phyloP scores from a whole-genome alignment of 1,140 invertebrate genomes.

The Manduca sexta region DNA sequence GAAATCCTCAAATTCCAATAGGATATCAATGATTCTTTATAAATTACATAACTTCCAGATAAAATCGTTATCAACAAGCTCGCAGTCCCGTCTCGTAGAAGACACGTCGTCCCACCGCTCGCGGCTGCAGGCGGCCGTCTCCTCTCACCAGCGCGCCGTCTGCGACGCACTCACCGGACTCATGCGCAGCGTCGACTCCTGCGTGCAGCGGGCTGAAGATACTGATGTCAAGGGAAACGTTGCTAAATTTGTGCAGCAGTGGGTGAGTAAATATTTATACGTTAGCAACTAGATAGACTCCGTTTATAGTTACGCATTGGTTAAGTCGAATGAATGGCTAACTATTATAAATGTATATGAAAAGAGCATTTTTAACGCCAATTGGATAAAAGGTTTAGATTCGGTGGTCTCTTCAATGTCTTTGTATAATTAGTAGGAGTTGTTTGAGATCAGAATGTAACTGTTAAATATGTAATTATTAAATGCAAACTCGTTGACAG shows the following conservation, averaged over 20 bases:
- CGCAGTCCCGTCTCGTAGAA: not conserved
- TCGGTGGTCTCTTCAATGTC: too few species aligned
- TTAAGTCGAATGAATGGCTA: too few species aligned
- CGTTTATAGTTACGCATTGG: too few species aligned
- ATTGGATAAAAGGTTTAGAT: too few species aligned
- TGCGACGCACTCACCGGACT: constrained; percentile 2
- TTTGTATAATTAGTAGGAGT: too few species aligned
- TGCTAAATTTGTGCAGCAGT: constrained; percentile 28
- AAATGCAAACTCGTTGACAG: too few species aligned
- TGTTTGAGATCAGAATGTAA: too few species aligned
- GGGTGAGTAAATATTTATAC: constrained; percentile 27
- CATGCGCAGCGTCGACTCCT: constrained; percentile 3
- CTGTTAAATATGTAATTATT: too few species aligned
- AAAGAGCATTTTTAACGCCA: too few species aligned
- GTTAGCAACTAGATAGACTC: constrained; percentile 25
- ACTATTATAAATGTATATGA: too few species aligned
- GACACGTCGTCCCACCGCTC: not conserved
- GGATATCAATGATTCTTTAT: too few species aligned
- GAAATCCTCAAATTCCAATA: too few species aligned
- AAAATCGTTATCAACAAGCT: constrained; percentile 8
- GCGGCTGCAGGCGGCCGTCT: not conserved
- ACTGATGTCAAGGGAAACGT: constrained; percentile 25
- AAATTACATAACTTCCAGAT: constrained; percentile 15
- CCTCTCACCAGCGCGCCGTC: not conserved
- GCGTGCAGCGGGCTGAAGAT: constrained; percentile 13